Evolutionary conservation across 2,113 vertebrate genomes (phyloP).

Genomic region (Ranitomeya variabilis): DNA sequence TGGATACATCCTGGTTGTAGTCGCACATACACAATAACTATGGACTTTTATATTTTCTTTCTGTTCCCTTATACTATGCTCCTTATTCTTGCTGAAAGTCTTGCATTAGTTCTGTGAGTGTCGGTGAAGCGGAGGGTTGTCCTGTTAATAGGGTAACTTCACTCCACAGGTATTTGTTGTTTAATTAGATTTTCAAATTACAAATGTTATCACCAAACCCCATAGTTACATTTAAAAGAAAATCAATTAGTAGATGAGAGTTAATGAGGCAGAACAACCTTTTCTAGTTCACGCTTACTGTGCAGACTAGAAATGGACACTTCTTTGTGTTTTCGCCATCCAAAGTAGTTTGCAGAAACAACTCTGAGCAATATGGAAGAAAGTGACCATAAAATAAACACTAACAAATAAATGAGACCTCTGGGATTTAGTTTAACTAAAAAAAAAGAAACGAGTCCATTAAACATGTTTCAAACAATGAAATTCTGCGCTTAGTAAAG

Average conservation of each 20-base stretch:
- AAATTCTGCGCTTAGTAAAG: not conserved
- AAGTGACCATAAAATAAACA: not conserved
- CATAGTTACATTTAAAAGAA: not conserved
- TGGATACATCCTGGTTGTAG: not conserved
- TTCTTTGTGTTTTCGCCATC: not conserved
- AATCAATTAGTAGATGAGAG: constrained; percentile 9
- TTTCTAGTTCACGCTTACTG: not conserved
- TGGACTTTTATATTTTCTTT: not conserved
- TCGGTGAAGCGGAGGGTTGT: not conserved
- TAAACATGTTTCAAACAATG: not conserved
- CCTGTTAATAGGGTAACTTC: not conserved
- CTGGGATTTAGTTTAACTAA: not conserved
- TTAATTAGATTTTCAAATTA: constrained; percentile 14
- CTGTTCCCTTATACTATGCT: not conserved
- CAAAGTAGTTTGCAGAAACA: not conserved
- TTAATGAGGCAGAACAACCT: not conserved
- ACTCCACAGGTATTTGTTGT: not conserved
- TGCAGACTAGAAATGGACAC: not conserved
- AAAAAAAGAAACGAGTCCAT: not conserved
- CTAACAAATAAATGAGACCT: not conserved
- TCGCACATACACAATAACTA: not conserved
- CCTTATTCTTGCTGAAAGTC: not conserved
- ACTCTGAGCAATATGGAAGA: not conserved
- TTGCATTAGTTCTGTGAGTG: not conserved
- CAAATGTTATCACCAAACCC: not conserved